These are phyloP conservation scores for Pseudonaja textilis DNA, from an alignment of 2,113 vertebrate genomes.

Conservation along the genomic window DNA sequence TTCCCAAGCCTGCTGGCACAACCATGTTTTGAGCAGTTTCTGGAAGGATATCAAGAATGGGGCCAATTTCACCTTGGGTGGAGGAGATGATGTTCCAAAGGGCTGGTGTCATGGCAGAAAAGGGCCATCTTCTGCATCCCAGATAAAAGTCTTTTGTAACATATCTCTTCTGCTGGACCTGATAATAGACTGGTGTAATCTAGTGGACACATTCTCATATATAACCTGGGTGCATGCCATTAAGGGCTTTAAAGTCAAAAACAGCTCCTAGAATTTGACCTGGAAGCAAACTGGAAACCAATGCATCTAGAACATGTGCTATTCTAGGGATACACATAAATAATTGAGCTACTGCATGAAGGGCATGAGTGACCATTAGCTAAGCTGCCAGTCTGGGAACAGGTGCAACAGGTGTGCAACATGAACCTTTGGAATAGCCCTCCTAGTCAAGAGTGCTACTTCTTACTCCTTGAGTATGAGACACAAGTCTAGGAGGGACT, in stretches of 20 bases:
- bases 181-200: no score
- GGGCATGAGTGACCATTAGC: not conserved
- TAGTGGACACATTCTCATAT: no score
- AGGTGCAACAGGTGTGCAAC: not conserved
- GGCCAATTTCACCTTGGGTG: not conserved
- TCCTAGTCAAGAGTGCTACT: not conserved
- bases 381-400: not conserved
- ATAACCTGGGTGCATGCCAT: not conserved
- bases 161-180: no score
- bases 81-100: not conserved
- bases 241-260: not conserved
- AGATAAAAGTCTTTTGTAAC: not conserved
- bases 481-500: not conserved
- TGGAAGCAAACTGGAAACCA: not conserved
- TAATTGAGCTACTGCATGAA: not conserved
- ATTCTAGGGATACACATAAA: not conserved
- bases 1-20: not conserved
- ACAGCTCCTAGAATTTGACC: not conserved
- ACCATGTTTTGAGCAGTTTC: not conserved
- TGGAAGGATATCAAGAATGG: not conserved
- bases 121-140: not conserved
- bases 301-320: not conserved
- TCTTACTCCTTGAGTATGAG: not conserved
- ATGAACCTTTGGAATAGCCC: not conserved
- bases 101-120: not conserved